Base-by-base conservation (phyloP, 30 jellyfish, hydroid and myxozoan genomes). In the Sanderia malayensis region DNA sequence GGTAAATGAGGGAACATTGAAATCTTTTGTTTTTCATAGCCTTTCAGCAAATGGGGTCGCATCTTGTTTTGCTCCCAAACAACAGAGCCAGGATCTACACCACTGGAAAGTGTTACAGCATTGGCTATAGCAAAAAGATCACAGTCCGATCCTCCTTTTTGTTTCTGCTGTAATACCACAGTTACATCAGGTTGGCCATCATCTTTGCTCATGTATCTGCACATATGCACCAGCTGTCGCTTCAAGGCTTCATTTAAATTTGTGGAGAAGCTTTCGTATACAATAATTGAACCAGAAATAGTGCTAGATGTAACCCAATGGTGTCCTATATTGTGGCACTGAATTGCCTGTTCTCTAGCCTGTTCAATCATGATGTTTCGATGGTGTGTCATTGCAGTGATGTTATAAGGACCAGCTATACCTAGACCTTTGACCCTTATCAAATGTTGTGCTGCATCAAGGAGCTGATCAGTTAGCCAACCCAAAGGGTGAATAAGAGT, bases 241-340 rank as follows among this genome's bases (percentile, higher is more conserved):
- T 58, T n/a, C 41, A 58, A 41, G 46, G 71, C 22, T 21, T 19
- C 1, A 18, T 58, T 58, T 28, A 58, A 4, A 19, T 32, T 19
- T 58, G 71, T 26, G 24, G 47, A 58, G 6, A 58, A 21, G 26
- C 71, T 58, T 9, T 58, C 71, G 28, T 58, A 58, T 17, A 58
- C 71, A 4, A 58, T 41, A 58, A 58, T 41, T 58, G 22, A 19
- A 41, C 71, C 71, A 58, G 22, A 19, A 15, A 58, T 41, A 19
- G 71, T 58, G 37, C 41, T 58, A 0, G 77, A 64, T 9, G 18
- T 32, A 19, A 64, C 58, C 77, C 77, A 64, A 64, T 64, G 77
- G 61, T 64, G 20, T 7, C 77, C 77, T 25, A 64, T 64, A n/a
- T 64, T 25, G 61, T 64, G 77, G 77, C 77, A 64, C 31, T 64